Evolutionary conservation across 1,140 invertebrate genomes (phyloP), one percentile per base, ranked within the genome.

Genomic region (Pomacea maculata): DNA sequence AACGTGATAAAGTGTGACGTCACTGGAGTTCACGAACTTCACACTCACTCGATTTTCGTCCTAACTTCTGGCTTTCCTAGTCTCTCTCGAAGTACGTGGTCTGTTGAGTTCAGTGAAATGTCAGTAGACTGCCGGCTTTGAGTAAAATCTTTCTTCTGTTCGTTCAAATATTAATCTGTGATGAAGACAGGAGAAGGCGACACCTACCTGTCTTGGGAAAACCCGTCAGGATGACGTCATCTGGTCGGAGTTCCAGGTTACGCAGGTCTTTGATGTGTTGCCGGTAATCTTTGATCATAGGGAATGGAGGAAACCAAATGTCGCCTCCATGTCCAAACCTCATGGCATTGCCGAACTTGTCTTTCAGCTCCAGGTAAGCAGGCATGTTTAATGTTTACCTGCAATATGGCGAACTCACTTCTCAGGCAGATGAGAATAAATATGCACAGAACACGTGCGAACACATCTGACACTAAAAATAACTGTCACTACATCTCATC

Each of bases 141-240:
- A 19, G 64, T 65, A n/a, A 17, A 65, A 3, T 65, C 64, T 4
- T n/a, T 65, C 64, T 7, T 2, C n/a, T n/a, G 4, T 3, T 65
- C 64, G 17, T 7, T 65, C 64, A 17, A 7, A 19, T 0, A 25
- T 25, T 25, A n/a, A 17, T 65, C 64, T 17, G 64, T 19, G 17
- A 3, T n/a, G 7, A 65, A 65, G 17, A n/a, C 4, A 7, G 2
- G 17, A 65, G n/a, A 65, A 17, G 17, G 25, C 25, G 25, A 65
- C 17, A 34, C 19, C 54, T 74, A 83, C 82, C 82, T 67, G 82
- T 65, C 54, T 78, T 83, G 9, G 82, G 79, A 78, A 73, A 83
- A 3, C 71, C 75, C 65, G 73, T 55, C 8, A 83, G 54, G 19
- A 83, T 21, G 15, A 83, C 54, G 29, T 83, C 82, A 61, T 83